A percentile compares a stretch with the other conserved stretches of the same genome.
Evolutionary conservation across 2,888 invertebrate genomes (phyloP).

Genomic region (Dicyrtoma fusca): DNA sequence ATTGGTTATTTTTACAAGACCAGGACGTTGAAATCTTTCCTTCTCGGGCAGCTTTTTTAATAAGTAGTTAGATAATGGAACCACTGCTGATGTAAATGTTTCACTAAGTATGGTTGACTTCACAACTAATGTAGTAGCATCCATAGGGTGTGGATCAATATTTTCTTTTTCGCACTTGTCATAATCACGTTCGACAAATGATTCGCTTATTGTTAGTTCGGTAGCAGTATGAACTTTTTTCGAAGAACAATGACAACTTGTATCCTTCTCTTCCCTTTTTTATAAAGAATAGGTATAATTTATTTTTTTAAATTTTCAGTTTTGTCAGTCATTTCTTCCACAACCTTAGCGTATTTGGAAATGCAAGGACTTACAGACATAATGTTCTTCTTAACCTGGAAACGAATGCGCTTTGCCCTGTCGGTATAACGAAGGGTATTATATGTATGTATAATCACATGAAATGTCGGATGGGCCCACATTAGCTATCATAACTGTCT

Average conservation of each 20-base stretch:
- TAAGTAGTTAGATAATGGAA: neutral
- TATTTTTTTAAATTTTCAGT: slow-evolving; percentile 63
- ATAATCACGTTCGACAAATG: neutral
- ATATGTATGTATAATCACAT: slow-evolving; percentile 70
- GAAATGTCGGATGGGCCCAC: slow-evolving; percentile 72
- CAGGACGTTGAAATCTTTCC: slow-evolving; percentile 12
- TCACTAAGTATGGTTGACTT: slow-evolving; percentile 2
- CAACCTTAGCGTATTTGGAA: slow-evolving; percentile 72
- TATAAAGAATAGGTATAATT: too few relatives aligned
- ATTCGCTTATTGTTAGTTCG: slow-evolving; percentile 12
- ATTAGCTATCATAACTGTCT: slow-evolving; percentile 93
- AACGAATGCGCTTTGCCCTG: slow-evolving; percentile 79
- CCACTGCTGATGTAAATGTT: neutral
- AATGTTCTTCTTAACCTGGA: slow-evolving; percentile 71
- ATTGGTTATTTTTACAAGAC: slow-evolving; percentile 7
- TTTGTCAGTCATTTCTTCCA: slow-evolving; percentile 70
- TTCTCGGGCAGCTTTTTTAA: slow-evolving; percentile 24
- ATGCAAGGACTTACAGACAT: slow-evolving; percentile 71
- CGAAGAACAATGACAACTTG: slow-evolving; percentile 27
- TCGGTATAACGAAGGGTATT: slow-evolving; percentile 88
- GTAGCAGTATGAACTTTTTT: slow-evolving; percentile 36
- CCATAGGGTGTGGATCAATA: neutral
- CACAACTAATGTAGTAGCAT: neutral
- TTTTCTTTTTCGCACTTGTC: neutral
- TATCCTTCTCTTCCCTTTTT: slow-evolving; percentile 23